These are phyloP conservation scores for Scaptomyza pallida DNA, from an alignment of 1,140 invertebrate genomes.

Conservation along the genomic window DNA sequence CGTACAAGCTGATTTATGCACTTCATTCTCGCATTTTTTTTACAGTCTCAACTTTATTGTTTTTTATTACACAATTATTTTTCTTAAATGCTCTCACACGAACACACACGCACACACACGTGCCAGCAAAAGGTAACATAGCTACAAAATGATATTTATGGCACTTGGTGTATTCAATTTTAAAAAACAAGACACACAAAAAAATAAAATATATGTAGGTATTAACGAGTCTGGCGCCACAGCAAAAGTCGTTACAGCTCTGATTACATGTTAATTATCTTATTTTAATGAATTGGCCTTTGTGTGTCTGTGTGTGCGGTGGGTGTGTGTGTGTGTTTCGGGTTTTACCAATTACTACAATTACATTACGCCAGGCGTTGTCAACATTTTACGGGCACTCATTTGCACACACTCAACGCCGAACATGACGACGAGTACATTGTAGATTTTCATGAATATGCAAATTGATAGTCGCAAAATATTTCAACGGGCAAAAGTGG, in stretches of 20 bases:
- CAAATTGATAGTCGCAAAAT: conserved; percentile 3
- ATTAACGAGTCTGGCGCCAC: conserved; percentile 33
- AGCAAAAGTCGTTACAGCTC: conserved; percentile 62
- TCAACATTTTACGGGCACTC: conserved; percentile 20
- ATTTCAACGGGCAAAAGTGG: background rate
- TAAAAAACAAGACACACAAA: conserved; percentile 1
- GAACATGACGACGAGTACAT: background rate
- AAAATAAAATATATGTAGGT: conserved; percentile 4
- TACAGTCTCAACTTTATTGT: conserved; percentile 68
- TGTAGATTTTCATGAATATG: conserved; percentile 8
- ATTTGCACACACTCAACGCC: background rate
- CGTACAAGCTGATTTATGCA: conserved; percentile 67
- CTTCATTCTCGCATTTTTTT: too few species aligned
- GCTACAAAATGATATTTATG: conserved; percentile 63
- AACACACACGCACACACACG: too few species aligned
- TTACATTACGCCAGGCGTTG: conserved; percentile 21
- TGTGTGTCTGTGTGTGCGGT: conserved; percentile 9
- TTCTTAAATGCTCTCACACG: conserved; percentile 39
- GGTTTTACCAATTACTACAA: conserved; percentile 15
- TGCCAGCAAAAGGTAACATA: conserved; percentile 11
- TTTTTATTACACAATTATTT: conserved; percentile 49
- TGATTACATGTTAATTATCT: conserved; percentile 81
- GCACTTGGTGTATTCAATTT: conserved; percentile 44
- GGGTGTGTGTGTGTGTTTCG: background rate
- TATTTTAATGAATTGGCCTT: conserved; percentile 72